Base-by-base conservation (phyloP, 2,113 vertebrate species). In the Silurus asotus region DNA sequence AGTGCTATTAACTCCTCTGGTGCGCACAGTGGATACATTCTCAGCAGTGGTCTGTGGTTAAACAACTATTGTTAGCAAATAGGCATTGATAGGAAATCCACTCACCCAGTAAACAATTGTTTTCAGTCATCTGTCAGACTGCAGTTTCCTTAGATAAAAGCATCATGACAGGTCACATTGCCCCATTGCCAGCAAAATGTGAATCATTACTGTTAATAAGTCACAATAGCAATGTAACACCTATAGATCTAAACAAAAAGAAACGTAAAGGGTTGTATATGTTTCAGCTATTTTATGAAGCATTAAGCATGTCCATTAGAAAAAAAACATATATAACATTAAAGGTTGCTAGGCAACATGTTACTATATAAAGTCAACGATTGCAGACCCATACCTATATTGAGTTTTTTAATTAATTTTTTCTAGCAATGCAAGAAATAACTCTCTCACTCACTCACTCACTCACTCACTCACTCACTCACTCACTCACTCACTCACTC, bases 61-160 rank as follows among this genome's bases (percentile, higher is more conserved):
- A 81, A 49, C 17, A 81, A 81, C 28, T 81, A 64, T 81, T 81
- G 79, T 81, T 81, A 81, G 79, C 59, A 81, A 81, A 81, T 49
- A 81, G 59, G 59, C 79, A 81, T 49, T 81, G 79, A 81, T 81
- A 81, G 59, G 79, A 81, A 81, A 81, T 81, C 59, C 59, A 81
- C 59, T 64, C 81, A 74, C 81, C 69, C 79, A 72, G 59, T 84
- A 82, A 56, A 74, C 72, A 85, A 81, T 58, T 14, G 49, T 69
- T 62, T 81, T 51, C 77, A 58, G 58, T 85, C 37, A 80, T 81
- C 87, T 85, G 62, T 62, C 45, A 49, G 59, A 62, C 3, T 19
- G 55, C 53, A 58, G n/a, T 37, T 58, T 7, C 19, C 79, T 4
- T 11, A 64, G 37, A 81, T 23, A 45, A 81, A 81, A 81, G 58